Evolutionary conservation across 2,113 vertebrate species (phyloP), one percentile per base, ranked within the genome.

Genomic region (Anarhynchus alexandrinus): DNA sequence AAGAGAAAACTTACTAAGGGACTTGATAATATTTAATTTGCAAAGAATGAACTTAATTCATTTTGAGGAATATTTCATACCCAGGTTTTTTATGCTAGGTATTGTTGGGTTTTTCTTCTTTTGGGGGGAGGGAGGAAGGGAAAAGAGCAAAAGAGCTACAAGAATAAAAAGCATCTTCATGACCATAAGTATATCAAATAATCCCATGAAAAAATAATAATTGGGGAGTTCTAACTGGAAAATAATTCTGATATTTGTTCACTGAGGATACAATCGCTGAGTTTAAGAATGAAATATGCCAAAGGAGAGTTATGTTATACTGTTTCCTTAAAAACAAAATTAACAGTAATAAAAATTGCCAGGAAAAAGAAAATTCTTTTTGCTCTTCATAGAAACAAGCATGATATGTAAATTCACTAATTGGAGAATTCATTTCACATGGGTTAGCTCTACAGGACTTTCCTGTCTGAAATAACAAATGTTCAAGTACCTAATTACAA

Each of bases 401-500:
- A 76, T 51, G 55, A 84, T 66, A 90, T 38, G 65, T 59, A 84
- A 95, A 94, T 87, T 82, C 47, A 72, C 22, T 91, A 93, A 88
- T 34, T 72, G 93, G 76, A 90, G 85, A 86, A 93, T 86, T 92
- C 62, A 74, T 36, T 94, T 94, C 80, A 66, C 42, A 74, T 57
- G 70, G 55, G 62, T 90, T 93, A 88, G 62, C 90, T 86, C 92
- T 86, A 94, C 88, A 95, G 87, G 96, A 94, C 92, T 78, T 90
- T 92, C 84, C 82, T 90, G 40, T 81, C 71, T 96, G 62, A 96
- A 97, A 85, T 82, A 94, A 94, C 30, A 90, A 96, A 90, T 69
- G 67, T 84, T 94, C 85, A 90, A 96, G 91, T 32, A 94, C 32
- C 77, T 92, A 94, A 94, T 96, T 97, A 93, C 66, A 91, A 94